Base-by-base conservation (phyloP, 2,113 vertebrate genomes). In the Mandrillus leucophaeus region DNA sequence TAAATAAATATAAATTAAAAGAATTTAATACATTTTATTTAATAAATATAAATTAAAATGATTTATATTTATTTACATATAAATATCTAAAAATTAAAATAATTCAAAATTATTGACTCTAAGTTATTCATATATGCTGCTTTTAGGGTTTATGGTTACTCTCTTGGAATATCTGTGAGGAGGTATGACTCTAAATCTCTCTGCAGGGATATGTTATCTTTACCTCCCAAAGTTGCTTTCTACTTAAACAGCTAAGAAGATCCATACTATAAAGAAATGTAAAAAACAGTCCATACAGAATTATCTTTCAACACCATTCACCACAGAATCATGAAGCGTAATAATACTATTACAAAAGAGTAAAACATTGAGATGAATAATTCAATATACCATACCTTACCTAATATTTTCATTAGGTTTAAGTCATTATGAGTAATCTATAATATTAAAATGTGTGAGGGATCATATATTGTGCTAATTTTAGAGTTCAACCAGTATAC, bases 31-130 rank as follows among this genome's bases (percentile, higher is more conserved):
- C 3, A 78, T 70, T 35, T 30, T 38, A 73, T 88, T 48, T 48
- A 97, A 75, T 10, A 38, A 20, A n/a, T 92, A 55, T 55, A 55
- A n/a, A 16, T 68, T 70, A 45, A 55, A 90, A 27, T 5, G 27
- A 66, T n/a, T 50, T 50, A 73, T 79, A 89, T 40, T 87, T 20
- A 61, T 30, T 20, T 55, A 55, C 13, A 64, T 64, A 2, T 64
- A 64, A 5, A 64, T 12, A 30, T 5, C 30, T 64, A 59, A 38
- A 35, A 20, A 30, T 30, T 30, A 30, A 64, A 64, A 64, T 2
- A 64, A 64, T 59, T 90, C 50, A 88, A 92, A 88, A 82, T 59
- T 10, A 93, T 88, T 96, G 87, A 55, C 17, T 88, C 22, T 75
- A 66, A 61, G 18, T 89, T n/a, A 80, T 68, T 70, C 25, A 61